phyloP scores from a whole-genome alignment of 2,888 invertebrate species.

The Melieria picta region DNA sequence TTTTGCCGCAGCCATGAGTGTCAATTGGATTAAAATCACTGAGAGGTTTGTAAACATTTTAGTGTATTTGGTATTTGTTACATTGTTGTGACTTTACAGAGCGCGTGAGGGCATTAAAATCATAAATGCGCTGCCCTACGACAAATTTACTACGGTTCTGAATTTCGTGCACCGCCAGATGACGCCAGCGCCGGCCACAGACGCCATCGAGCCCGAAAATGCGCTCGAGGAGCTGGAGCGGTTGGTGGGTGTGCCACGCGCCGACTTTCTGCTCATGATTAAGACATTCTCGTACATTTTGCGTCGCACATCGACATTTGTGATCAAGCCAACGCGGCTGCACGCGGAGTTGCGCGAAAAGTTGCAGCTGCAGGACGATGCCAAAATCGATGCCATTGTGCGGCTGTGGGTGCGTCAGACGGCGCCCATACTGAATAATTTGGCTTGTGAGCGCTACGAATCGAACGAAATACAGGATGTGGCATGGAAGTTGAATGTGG shows the following conservation, averaged over 20 bases:
- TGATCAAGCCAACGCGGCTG: conserved; percentile 69
- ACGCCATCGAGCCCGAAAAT: conserved; percentile 57
- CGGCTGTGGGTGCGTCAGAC: conserved; percentile 69
- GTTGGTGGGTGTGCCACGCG: conserved; percentile 60
- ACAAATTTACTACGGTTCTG: conserved; percentile 61
- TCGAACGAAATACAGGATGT: conserved; percentile 68
- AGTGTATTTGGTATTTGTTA: not conserved
- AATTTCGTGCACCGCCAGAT: conserved; percentile 65
- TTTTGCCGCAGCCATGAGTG: conserved; percentile 46
- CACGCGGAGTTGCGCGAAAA: conserved; percentile 67
- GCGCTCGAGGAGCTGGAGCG: conserved; percentile 63
- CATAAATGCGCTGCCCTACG: conserved; percentile 62
- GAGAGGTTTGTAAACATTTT: conserved; percentile 49
- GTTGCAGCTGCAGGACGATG: conserved; percentile 66
- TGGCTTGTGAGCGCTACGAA: conserved; percentile 62
- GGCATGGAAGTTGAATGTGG: conserved; percentile 70
- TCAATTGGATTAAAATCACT: conserved; percentile 60
- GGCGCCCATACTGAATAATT: conserved; percentile 68
- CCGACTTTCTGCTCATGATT: conserved; percentile 62
- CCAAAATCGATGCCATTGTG: conserved; percentile 69
- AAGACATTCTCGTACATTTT: conserved; percentile 67
- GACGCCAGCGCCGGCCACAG: conserved; percentile 45
- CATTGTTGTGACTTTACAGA: conserved; percentile 44
- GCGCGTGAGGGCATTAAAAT: conserved; percentile 66
- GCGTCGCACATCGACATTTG: conserved; percentile 67